These are phyloP conservation scores for Azemiops feae DNA, from an alignment of 2,113 vertebrate genomes.

Conservation along the genomic window DNA sequence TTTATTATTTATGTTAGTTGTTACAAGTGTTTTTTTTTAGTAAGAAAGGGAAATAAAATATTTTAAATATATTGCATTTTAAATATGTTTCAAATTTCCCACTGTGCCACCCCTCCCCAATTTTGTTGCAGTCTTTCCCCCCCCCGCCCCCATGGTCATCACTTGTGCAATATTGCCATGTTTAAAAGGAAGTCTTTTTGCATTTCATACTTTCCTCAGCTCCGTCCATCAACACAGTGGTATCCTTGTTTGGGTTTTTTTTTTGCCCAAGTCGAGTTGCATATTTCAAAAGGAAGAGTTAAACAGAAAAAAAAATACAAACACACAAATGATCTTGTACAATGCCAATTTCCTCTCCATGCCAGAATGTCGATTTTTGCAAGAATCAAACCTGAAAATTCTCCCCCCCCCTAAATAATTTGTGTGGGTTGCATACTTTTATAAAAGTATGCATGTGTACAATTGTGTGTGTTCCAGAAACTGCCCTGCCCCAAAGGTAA, in stretches of 20 bases:
- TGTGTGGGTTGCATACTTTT: background rate
- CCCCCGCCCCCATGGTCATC: background rate
- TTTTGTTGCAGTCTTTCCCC: background rate
- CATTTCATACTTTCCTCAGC: slow-evolving; percentile 1
- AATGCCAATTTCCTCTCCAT: background rate
- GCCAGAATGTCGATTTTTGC: background rate
- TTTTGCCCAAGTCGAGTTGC: background rate
- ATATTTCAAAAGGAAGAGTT: background rate
- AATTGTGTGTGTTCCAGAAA: background rate
- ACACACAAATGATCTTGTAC: background rate
- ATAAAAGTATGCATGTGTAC: background rate
- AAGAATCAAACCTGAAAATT: no score
- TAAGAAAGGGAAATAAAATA: background rate
- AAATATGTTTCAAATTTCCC: background rate
- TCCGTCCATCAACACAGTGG: background rate
- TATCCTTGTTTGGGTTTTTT: background rate
- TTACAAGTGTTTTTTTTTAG: background rate
- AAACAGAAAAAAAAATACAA: background rate
- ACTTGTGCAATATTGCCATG: background rate
- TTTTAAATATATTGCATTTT: background rate
- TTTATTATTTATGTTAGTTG: background rate
- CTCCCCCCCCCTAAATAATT: background rate
- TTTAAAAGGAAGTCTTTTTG: background rate
- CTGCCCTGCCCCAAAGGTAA: background rate
- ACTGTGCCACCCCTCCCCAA: background rate